These are phyloP conservation scores for Zosterops hypoxanthus DNA, from an alignment of 2,113 vertebrate species.

Conservation along the genomic window DNA sequence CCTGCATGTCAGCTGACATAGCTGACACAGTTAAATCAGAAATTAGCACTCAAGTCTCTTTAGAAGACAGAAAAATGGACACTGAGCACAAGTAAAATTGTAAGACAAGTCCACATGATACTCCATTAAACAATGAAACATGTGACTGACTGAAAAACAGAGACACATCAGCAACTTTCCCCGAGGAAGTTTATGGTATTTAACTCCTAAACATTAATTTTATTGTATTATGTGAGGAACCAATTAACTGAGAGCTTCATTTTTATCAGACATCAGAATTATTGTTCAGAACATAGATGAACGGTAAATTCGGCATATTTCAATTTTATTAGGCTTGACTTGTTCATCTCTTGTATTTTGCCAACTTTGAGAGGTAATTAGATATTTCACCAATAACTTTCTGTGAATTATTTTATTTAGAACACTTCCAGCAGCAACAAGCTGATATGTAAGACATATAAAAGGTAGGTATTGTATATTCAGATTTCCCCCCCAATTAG, in stretches of 20 bases:
- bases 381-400: slow-evolving; percentile 62
- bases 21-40: slow-evolving; percentile 57
- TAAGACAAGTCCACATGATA: slow-evolving; percentile 61
- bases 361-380: slow-evolving; percentile 61
- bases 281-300: slow-evolving; percentile 61
- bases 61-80: slow-evolving; percentile 42
- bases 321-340: slow-evolving; percentile 70
- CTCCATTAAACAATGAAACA: slow-evolving; percentile 70
- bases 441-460: neutral
- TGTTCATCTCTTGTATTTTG: slow-evolving; percentile 44
- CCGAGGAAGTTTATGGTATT: slow-evolving; percentile 71
- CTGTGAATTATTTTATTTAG: slow-evolving; percentile 50
- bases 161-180: slow-evolving; percentile 70
- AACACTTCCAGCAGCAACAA: slow-evolving; percentile 35
- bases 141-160: slow-evolving; percentile 70
- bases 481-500: neutral
- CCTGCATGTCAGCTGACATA: slow-evolving; percentile 63
- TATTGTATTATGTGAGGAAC: slow-evolving; percentile 68
- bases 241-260: slow-evolving; percentile 69
- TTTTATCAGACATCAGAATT: slow-evolving; percentile 62
- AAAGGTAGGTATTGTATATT: slow-evolving; percentile 7
- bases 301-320: slow-evolving; percentile 63
- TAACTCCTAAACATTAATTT: slow-evolving; percentile 78
- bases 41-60: slow-evolving; percentile 53
- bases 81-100: slow-evolving; percentile 27